Base-by-base conservation (phyloP, 1,140 invertebrate genomes). In the Drosophila leontia region DNA sequence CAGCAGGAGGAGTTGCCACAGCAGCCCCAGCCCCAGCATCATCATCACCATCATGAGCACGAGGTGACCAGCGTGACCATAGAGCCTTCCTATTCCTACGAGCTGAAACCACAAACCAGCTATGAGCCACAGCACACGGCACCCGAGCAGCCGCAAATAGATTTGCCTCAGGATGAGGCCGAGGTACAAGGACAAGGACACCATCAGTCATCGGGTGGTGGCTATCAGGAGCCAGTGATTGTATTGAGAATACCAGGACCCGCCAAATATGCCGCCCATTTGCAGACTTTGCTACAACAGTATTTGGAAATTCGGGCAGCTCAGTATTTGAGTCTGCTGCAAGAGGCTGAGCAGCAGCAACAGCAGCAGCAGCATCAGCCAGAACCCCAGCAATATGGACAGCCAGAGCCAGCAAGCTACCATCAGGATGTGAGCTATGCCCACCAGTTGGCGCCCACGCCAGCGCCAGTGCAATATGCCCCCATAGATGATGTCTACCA, bases 241-340 rank as follows among this genome's bases (percentile, higher is more conserved):
- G 91, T 93, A 0, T 50, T 93, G 32, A 81, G 92, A 1, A 92
- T 93, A 44, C 92, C 92, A 0, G 92, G 92, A 2, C 92, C 92
- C 7, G 77, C 91, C 7, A 93, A 93, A 39, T 93, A 93, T 35
- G 92, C 92, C 5, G 78, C 91, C 6, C 92, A 93, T 74, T 64
- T 93, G 65, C 92, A 93, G 48, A 84, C 81, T 7, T 60, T 93
- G 15, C 63, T 93, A 29, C 92, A 93, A 59, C 92, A 93, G 64
- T 93, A 93, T 58, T 60, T 93, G 4, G 92, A 93, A 63, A 92
- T 93, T 58, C 81, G 92, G 2, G 92, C 92, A 1, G 91, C 92
- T 0, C 91, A 93, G 65, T 93, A 92, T 55, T 50, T 93, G 23
- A 82, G 88, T 3, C 63, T 91, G 61, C 51, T 93, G 15, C 81